phyloP scores from a whole-genome alignment of 2,888 invertebrate genomes.

The Caenorhabditis sulstoni region DNA sequence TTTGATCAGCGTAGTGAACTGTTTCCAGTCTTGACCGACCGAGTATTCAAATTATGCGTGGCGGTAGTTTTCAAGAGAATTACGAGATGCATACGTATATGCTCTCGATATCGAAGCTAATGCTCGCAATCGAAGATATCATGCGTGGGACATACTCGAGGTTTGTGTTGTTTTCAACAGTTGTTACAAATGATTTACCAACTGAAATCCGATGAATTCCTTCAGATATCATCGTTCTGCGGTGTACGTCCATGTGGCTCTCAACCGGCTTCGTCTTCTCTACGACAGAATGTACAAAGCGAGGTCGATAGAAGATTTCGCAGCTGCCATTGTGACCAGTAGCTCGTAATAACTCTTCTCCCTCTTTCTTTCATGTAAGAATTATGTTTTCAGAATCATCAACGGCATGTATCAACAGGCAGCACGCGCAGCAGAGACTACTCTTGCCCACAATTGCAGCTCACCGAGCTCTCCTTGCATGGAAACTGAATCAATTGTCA shows the following conservation, averaged over 20 bases:
- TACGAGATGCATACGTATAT: slow-evolving; percentile 32
- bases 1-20: slow-evolving; percentile 9
- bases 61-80: slow-evolving; percentile 4
- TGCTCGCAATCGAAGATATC: slow-evolving; percentile 40
- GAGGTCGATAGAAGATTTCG: slow-evolving; percentile 15
- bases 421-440: not conserved
- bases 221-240: slow-evolving; percentile 12
- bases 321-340: slow-evolving; percentile 27
- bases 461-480: slow-evolving; percentile 6
- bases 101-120: slow-evolving; percentile 18
- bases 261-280: slow-evolving; percentile 6
- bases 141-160: slow-evolving; percentile 24
- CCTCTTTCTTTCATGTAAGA: no score
- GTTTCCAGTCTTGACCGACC: slow-evolving; percentile 5
- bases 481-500: slow-evolving; percentile 59
- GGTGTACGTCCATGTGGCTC: slow-evolving; percentile 7
- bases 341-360: slow-evolving; percentile 8
- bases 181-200: not conserved
- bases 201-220: slow-evolving; percentile 1
- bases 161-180: not conserved
- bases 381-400: slow-evolving; percentile 21
- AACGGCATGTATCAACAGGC: slow-evolving; percentile 47
- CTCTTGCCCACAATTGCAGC: slow-evolving; percentile 14
- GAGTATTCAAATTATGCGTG: not conserved
- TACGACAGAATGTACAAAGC: slow-evolving; percentile 6